Evolutionary conservation across 2,113 vertebrate genomes (phyloP).

Genomic region (Hippotragus niger): DNA sequence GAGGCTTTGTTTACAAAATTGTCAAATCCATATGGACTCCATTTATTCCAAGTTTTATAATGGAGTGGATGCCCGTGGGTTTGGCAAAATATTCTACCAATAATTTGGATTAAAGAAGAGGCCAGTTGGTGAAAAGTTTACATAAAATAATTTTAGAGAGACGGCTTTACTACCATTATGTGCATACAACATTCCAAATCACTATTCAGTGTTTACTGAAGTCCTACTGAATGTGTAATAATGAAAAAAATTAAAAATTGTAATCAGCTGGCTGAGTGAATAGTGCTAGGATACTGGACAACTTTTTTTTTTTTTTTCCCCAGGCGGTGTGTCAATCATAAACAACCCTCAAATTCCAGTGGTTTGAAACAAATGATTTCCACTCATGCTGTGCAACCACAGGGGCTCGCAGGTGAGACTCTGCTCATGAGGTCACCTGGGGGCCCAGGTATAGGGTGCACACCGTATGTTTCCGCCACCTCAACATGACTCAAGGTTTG

Average conservation of each 20-base stretch:
- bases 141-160: slow-evolving; percentile 1
- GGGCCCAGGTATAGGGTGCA: not conserved
- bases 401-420: too few relatives aligned
- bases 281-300: not conserved
- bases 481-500: not conserved
- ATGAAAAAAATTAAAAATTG: not conserved
- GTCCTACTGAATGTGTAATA: not conserved
- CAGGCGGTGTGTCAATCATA: not conserved
- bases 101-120: not conserved
- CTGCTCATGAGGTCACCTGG: not conserved
- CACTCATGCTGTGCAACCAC: not conserved
- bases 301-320: not conserved
- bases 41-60: not conserved
- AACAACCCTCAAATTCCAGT: not conserved
- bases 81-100: not conserved
- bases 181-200: not conserved
- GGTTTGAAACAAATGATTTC: not conserved
- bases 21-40: not conserved
- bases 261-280: not conserved
- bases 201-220: not conserved
- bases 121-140: not conserved
- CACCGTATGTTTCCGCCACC: fast-evolving
- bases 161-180: not conserved
- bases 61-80: not conserved
- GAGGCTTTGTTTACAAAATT: not conserved